phyloP scores from a whole-genome alignment of 2,797 vertebrate genomes.

The Myotis myotis region DNA sequence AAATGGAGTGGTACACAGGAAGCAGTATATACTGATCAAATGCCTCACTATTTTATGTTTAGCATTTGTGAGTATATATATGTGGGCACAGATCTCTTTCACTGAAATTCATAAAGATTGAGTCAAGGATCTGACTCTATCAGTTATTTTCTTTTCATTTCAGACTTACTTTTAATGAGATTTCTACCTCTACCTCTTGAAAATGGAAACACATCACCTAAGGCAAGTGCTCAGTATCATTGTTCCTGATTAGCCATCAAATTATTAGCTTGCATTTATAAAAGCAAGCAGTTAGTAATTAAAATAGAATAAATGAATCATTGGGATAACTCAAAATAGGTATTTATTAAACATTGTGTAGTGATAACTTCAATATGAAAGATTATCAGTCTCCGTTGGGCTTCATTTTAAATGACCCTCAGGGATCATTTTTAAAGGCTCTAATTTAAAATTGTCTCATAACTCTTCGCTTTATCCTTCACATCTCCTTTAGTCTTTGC shows the following conservation, averaged over 20 bases:
- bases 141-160: neutral
- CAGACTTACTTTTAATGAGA: neutral
- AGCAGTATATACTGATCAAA: neutral
- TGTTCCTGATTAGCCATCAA: neutral
- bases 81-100: neutral
- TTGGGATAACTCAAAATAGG: neutral
- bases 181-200: neutral
- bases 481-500: neutral
- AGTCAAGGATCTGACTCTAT: neutral
- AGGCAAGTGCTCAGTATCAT: neutral
- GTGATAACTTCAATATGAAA: neutral
- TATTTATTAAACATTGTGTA: neutral
- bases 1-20: neutral
- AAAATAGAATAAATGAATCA: constrained; percentile 9
- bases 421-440: neutral
- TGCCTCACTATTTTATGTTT: neutral
- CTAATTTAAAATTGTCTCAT: neutral
- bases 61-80: neutral
- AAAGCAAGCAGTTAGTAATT: neutral
- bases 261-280: neutral
- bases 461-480: neutral
- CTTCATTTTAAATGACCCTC: neutral
- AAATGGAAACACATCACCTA: constrained; percentile 2
- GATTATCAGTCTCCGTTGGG: neutral
- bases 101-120: neutral